Evolutionary conservation across 2,113 vertebrate genomes (phyloP), one percentile per base, ranked within the genome.

Genomic region (Syngnathus floridae): DNA sequence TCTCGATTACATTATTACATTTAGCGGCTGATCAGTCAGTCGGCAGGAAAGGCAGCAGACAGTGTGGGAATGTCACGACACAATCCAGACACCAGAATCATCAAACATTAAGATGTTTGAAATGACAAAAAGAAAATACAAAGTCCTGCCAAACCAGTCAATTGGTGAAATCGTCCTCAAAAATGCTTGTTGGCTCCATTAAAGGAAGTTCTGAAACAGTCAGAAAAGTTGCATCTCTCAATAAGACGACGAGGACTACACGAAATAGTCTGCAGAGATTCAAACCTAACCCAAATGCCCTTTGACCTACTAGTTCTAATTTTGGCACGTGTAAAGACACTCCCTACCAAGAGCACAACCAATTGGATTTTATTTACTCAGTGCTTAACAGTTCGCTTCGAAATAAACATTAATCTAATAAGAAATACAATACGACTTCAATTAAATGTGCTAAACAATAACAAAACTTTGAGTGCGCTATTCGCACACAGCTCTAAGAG

Each of bases 21-120:
- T 90, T 90, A 88, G 77, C 70, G 59, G 73, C 86, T 83, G 85
- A 77, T 86, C 82, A 41, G 26, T 38, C 38, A 85, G 75, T 73
- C 60, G 63, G 46, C 84, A 87, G 87, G 86, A 90, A 88, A 82
- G 72, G 72, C 77, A 74, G 79, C 74, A 87, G 83, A 86, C 81
- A 65, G 72, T 63, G 72, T 74, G 82, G 59, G 72, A 80, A 84
- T 68, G 73, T 60, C 69, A 76, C 48, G 72, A 58, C 40, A 63
- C 66, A 31, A 70, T 46, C 46, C 59, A 61, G 59, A 61, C 59
- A 61, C 14, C 21, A 9, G 22, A 46, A 14, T 46, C 13, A 14
- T 46, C 61, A 48, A 17, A 64, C 12, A 31, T 31, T 31, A 31
- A 22, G n/a, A 38, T 37, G 41, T 40, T 41, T 22, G 22, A 61